Conservation (phyloP, 2,797 vertebrate species). For the Sebastes dallii region DNA sequence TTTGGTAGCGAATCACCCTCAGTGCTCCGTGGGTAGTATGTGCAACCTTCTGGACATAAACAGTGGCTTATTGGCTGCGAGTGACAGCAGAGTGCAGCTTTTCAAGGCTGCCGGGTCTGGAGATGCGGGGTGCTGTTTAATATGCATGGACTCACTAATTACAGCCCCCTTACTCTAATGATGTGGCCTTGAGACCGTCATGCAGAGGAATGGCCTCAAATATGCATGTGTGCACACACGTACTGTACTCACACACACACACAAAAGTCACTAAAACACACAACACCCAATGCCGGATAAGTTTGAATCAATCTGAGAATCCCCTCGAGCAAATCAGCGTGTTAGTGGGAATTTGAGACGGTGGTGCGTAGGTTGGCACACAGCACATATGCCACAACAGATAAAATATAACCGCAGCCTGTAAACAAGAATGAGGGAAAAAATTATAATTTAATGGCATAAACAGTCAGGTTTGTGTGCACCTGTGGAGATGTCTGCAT, state of each 20-base stretch:
- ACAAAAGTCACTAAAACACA: slow-evolving; percentile 18
- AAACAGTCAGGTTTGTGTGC: not conserved
- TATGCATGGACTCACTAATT: slow-evolving; percentile 82
- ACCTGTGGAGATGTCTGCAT: not conserved
- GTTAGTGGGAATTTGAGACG: slow-evolving; percentile 23
- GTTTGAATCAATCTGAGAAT: slow-evolving; percentile 31
- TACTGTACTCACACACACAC: not conserved
- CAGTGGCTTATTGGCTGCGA: slow-evolving; percentile 54
- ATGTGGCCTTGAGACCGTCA: slow-evolving; percentile 75
- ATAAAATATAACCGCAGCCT: not conserved
- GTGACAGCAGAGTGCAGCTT: slow-evolving; percentile 62
- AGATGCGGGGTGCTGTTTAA: slow-evolving; percentile 75
- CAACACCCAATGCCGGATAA: slow-evolving; percentile 5
- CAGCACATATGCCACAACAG: slow-evolving; percentile 18
- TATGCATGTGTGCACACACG: slow-evolving; percentile 25
- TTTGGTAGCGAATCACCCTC: slow-evolving; percentile 42
- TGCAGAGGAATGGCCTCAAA: slow-evolving; percentile 46
- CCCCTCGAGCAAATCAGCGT: slow-evolving; percentile 26
- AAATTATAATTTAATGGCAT: not conserved
- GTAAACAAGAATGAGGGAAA: not conserved
- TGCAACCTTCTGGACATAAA: slow-evolving; percentile 59
- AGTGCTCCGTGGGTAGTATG: slow-evolving; percentile 47
- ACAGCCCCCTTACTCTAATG: slow-evolving; percentile 78
- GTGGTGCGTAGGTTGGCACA: slow-evolving; percentile 20
- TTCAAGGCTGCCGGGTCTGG: slow-evolving; percentile 58